Base-by-base conservation (phyloP, 2,888 invertebrate genomes). In the Aporophyla nigra region DNA sequence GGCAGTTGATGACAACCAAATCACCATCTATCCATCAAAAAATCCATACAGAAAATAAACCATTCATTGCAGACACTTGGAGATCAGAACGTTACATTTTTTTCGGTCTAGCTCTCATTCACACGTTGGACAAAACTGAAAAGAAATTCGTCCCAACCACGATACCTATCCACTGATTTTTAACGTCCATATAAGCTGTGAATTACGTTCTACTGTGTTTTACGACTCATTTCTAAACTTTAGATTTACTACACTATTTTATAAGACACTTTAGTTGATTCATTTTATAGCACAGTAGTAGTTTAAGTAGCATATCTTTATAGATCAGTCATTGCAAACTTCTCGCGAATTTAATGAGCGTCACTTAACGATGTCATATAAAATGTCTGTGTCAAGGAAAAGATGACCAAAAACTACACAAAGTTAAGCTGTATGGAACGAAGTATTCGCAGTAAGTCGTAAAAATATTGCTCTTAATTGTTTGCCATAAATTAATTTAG, bases 401-500 rank as follows among this genome's bases (percentile, higher is more conserved):
- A 40, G 3, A 62, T 58, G 56, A 51, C 70, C 56, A 67, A 85
- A 70, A 62, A 59, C 66, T 54, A 70, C 10, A 66, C 33, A 24
- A 62, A 40, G 6, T 58, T 62, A 6, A 53, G 33, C 19, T 58
- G 12, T 21, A 62, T 51, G 43, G 65, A 69, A 71, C 70, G 58
- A 68, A 71, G 63, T 83, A 59, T 56, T 68, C 4, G 43, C 43
- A 58, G 53, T 66, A 43, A 59, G 56, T 77, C 83, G 51, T 80
- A 76, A 66, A 72, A 76, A 63, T 58, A 83, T 67, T 61, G 54
- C 43, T 69, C 74, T 80, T 80, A 86, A 86, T 87, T 75, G 78
- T 62, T 53, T 58, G 51, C 65, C 86, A 73, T 86, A 88, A 80
- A 86, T 72, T 86, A 80, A 87, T 86, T 86, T 62, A 80, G 76